phyloP scores from a whole-genome alignment of 2,888 invertebrate genomes.

The Folsomia manolachei region DNA sequence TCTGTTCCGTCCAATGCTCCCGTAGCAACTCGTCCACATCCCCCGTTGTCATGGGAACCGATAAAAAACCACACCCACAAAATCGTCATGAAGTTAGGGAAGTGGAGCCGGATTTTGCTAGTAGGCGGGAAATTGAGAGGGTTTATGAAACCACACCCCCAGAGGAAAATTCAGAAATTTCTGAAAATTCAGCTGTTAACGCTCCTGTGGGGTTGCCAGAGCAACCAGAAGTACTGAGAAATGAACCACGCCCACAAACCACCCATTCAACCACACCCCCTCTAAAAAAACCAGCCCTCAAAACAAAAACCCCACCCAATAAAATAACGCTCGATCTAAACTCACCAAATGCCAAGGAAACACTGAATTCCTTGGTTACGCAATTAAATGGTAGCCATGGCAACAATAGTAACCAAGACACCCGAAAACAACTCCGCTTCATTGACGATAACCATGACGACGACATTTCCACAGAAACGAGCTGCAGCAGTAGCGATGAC shows the following conservation, averaged over 20 bases:
- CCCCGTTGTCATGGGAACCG: neutral
- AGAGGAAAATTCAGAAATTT: neutral
- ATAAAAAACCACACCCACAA: neutral
- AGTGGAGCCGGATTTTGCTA: conserved; percentile 32
- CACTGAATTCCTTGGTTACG: neutral
- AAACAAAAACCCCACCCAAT: neutral
- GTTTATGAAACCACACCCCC: neutral
- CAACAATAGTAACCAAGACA: neutral
- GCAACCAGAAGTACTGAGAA: neutral
- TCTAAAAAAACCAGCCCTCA: neutral
- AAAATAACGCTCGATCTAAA: neutral
- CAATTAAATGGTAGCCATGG: neutral
- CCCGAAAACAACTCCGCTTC: neutral
- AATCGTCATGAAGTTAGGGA: conserved; percentile 23
- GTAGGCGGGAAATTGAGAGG: conserved; percentile 32
- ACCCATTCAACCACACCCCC: neutral
- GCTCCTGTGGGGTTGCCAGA: neutral
- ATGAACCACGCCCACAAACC: neutral
- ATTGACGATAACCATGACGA: neutral
- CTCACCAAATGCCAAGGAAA: neutral
- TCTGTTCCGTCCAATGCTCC: conserved; percentile 23
- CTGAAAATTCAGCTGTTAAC: neutral
- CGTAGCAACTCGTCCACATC: neutral
- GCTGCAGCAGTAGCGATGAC: neutral
- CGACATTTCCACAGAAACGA: neutral